Evolutionary conservation across 1,140 invertebrate species (phyloP).

Genomic region (Papilio helenus): DNA sequence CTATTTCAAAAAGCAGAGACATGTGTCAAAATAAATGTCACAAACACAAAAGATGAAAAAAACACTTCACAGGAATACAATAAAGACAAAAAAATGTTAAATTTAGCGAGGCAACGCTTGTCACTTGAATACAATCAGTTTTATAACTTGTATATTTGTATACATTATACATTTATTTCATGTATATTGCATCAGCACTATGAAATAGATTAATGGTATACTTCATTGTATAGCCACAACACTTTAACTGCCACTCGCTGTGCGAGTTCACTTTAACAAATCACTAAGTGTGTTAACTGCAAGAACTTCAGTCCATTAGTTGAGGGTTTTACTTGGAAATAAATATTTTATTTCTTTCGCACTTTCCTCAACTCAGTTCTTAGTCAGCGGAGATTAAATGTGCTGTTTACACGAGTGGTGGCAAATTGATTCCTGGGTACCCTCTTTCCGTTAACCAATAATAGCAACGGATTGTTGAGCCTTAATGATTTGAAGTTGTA

Average conservation of each 20-base stretch:
- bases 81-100: too few species aligned
- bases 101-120: too few species aligned
- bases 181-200: not conserved
- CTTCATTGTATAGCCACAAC: not conserved
- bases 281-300: not conserved
- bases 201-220: not conserved
- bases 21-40: too few species aligned
- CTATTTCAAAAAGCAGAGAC: too few species aligned
- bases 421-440: slow-evolving; percentile 88
- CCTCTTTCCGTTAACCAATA: slow-evolving; percentile 91
- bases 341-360: not conserved
- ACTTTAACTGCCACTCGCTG: not conserved
- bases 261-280: not conserved
- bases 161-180: not conserved
- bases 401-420: slow-evolving; percentile 78
- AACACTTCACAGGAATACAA: too few species aligned
- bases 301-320: not conserved
- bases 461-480: slow-evolving; percentile 88
- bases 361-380: not conserved
- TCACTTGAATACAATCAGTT: too few species aligned
- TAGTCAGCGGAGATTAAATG: slow-evolving; percentile 71
- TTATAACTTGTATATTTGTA: not conserved
- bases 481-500: slow-evolving; percentile 89
- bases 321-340: not conserved
- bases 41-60: too few species aligned